These are phyloP conservation scores for Caenorhabditis briggsae DNA, from an alignment of 1,140 invertebrate species.

Conservation along the genomic window DNA sequence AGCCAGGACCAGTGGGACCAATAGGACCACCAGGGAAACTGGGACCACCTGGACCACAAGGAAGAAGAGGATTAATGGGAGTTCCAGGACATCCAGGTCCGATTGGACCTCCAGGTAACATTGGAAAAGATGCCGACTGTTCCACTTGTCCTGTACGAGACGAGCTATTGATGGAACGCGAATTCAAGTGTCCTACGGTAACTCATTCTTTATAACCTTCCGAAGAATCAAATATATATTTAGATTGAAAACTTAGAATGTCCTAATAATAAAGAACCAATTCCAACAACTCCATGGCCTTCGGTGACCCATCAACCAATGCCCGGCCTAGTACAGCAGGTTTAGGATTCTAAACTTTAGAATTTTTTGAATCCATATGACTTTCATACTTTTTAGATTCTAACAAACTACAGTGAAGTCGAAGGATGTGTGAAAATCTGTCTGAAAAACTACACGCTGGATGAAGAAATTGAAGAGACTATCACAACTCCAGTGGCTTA, in stretches of 20 bases:
- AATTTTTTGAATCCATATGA: background rate
- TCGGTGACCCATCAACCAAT: constrained; percentile 66
- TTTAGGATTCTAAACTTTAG: constrained; percentile 69
- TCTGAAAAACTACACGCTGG: constrained; percentile 70
- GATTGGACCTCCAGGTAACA: constrained; percentile 68
- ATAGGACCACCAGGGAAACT: constrained; percentile 63
- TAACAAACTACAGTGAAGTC: constrained; percentile 74
- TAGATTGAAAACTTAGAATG: constrained; percentile 35
- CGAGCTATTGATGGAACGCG: constrained; percentile 63
- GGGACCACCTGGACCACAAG: constrained; percentile 59
- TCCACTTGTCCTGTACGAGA: constrained; percentile 71
- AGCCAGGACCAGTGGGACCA: constrained; percentile 69
- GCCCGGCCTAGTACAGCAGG: constrained; percentile 73
- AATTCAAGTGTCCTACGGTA: constrained; percentile 69
- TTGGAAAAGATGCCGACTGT: constrained; percentile 71
- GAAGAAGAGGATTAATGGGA: constrained; percentile 65
- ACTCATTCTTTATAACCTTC: background rate
- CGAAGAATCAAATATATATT: background rate
- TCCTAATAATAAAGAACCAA: background rate
- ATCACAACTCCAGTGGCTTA: constrained; percentile 76
- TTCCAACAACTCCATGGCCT: constrained; percentile 57
- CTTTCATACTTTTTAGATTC: constrained; percentile 68
- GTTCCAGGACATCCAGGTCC: constrained; percentile 70
- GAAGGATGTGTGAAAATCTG: constrained; percentile 75
- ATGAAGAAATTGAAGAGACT: constrained; percentile 61